A percentile compares a stretch with the other conserved stretches of the same genome.
phyloP scores from a whole-genome alignment of 92 coral and sea anemone species.

The Zoanthus sansibaricus region DNA sequence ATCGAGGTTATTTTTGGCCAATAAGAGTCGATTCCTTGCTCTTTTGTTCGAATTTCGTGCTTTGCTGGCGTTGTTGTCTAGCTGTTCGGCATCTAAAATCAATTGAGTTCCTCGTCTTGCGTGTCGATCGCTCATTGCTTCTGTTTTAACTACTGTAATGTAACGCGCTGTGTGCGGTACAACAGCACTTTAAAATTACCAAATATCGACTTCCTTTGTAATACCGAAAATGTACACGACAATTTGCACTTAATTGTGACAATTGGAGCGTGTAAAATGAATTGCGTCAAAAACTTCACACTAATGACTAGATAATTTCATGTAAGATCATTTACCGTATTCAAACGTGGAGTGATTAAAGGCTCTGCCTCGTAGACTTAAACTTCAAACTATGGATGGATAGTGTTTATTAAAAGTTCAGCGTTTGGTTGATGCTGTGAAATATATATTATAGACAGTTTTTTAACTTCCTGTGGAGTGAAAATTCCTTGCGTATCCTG shows the following conservation, averaged over 20 bases:
- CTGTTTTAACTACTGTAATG: neutral
- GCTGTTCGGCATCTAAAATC: slow-evolving; percentile 68
- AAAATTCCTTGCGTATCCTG: neutral
- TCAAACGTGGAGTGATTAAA: neutral
- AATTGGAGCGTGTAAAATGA: slow-evolving; percentile 22
- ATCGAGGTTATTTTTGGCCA: slow-evolving; percentile 64
- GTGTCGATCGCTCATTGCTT: slow-evolving; percentile 68
- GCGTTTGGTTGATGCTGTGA: neutral
- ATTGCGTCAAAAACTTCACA: neutral
- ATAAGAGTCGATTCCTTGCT: slow-evolving; percentile 69
- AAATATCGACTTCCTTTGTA: neutral
- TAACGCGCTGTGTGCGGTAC: slow-evolving; percentile 1
- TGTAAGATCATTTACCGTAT: slow-evolving; percentile 27
- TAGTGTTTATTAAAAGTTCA: neutral
- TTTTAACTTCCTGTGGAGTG: slow-evolving; percentile 8
- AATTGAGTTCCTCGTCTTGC: slow-evolving; percentile 60
- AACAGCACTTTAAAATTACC: neutral
- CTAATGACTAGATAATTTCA: slow-evolving; percentile 23
- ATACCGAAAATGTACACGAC: slow-evolving; percentile 5
- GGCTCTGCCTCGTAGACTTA: neutral
- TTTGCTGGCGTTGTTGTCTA: slow-evolving; percentile 77
- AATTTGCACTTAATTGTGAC: slow-evolving; percentile 15
- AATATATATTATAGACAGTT: neutral
- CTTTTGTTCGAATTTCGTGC: slow-evolving; percentile 80
- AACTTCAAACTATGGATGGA: neutral